These are phyloP conservation scores for Aphodius sticticus DNA, from an alignment of 2,888 invertebrate genomes.

Conservation along the genomic window DNA sequence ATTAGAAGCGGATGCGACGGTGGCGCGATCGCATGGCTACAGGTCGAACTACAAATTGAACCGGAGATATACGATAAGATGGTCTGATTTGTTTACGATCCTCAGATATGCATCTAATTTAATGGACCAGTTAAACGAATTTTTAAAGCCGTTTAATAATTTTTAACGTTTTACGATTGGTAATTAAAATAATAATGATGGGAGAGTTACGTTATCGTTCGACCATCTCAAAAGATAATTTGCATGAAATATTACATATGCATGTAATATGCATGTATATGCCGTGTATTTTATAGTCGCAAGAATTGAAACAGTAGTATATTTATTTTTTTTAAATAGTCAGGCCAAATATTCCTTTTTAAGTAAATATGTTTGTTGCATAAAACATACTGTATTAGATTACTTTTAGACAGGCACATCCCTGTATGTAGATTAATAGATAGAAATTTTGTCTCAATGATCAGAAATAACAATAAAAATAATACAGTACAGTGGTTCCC, in stretches of 20 bases:
- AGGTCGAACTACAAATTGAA: neutral
- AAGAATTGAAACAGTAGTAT: too few relatives aligned
- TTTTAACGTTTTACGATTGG: slow-evolving; percentile 17
- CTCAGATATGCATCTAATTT: slow-evolving; percentile 8
- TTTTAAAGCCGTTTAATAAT: slow-evolving; percentile 22
- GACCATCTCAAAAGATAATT: slow-evolving; percentile 13
- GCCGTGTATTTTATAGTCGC: neutral
- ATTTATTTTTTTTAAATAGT: too few relatives aligned
- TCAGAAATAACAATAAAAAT: too few relatives aligned
- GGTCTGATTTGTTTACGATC: neutral
- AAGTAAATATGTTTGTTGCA: too few relatives aligned
- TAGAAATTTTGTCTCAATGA: too few relatives aligned
- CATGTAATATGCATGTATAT: neutral
- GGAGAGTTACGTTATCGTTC: slow-evolving; percentile 17
- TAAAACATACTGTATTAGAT: too few relatives aligned
- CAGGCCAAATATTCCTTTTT: too few relatives aligned
- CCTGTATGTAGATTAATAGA: too few relatives aligned
- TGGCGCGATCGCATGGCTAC: neutral
- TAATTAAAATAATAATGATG: slow-evolving; percentile 23
- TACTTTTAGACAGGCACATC: too few relatives aligned
- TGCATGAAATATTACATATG: slow-evolving; percentile 7
- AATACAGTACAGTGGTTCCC: too few relatives aligned
- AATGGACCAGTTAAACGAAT: slow-evolving; percentile 13
- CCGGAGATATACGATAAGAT: slow-evolving; percentile 10
- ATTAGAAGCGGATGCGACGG: slow-evolving; percentile 15